Conservation (phyloP, 2,888 invertebrate species). For the Coronaproctus castanopsis region DNA sequence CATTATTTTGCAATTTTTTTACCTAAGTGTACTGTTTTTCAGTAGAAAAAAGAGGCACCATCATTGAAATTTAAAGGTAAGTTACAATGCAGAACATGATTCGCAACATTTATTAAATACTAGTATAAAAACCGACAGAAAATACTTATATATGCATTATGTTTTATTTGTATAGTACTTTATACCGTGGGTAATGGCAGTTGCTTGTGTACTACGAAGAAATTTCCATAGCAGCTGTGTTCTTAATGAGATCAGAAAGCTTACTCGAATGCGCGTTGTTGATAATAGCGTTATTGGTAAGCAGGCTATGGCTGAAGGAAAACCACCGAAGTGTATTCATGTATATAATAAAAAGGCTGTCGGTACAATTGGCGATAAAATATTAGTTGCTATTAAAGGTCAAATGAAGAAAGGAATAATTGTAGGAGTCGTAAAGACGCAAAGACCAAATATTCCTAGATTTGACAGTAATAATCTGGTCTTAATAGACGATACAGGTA, state of each 20-base stretch:
- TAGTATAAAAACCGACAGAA: too few relatives aligned
- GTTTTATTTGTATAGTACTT: too few relatives aligned
- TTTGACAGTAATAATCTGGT: constrained; percentile 93
- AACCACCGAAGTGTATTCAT: constrained; percentile 81
- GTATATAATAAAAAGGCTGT: constrained; percentile 62
- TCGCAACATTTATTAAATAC: too few relatives aligned
- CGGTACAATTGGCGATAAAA: constrained; percentile 57
- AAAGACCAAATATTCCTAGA: constrained; percentile 59
- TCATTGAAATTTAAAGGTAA: too few relatives aligned
- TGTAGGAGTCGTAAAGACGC: constrained; percentile 69
- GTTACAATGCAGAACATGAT: too few relatives aligned
- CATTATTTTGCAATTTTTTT: too few relatives aligned
- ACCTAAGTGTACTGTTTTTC: too few relatives aligned
- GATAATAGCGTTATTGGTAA: constrained; percentile 94
- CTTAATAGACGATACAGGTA: constrained; percentile 81
- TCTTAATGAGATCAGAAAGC: constrained; percentile 44
- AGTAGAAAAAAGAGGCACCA: too few relatives aligned
- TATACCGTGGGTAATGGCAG: background rate
- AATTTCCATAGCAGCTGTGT: constrained; percentile 37
- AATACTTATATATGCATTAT: too few relatives aligned
- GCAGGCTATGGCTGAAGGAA: constrained; percentile 82
- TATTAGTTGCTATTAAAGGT: constrained; percentile 82
- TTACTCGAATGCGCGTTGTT: constrained; percentile 70
- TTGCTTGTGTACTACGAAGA: constrained; percentile 7
- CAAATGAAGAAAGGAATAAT: constrained; percentile 84